phyloP scores from a whole-genome alignment of 2,888 invertebrate species.

The Aricia artaxerxes region DNA sequence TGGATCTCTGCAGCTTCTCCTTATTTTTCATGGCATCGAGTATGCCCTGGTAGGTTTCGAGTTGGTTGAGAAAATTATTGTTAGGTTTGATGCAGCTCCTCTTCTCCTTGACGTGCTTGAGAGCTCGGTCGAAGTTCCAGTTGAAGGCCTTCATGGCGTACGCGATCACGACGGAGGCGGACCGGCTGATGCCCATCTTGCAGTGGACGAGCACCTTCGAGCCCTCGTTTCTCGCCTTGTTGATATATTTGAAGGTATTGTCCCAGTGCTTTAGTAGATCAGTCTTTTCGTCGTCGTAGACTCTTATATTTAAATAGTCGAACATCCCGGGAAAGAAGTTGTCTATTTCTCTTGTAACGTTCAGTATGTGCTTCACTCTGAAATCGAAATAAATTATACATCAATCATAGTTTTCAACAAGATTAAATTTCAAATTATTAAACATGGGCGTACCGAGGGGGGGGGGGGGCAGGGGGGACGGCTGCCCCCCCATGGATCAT shows the following conservation, averaged over 20 bases:
- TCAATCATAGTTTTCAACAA: not conserved
- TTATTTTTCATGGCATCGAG: constrained; percentile 97
- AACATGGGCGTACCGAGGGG: not conserved
- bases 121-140: constrained; percentile 94
- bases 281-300: constrained; percentile 98
- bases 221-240: constrained; percentile 92
- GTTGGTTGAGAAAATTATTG: constrained; percentile 94
- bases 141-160: constrained; percentile 99
- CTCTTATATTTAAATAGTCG: constrained; percentile 96
- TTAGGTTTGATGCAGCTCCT: constrained; percentile 98
- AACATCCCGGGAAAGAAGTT: constrained; percentile 99
- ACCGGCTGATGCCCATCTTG: constrained; percentile 99
- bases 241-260: constrained; percentile 97
- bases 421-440: not conserved
- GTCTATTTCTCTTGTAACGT: constrained; percentile 99
- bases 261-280: constrained; percentile 98
- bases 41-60: constrained; percentile 97
- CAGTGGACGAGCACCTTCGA: constrained; percentile 98
- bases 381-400: constrained; percentile 50
- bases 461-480: no score
- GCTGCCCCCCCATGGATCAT: no score
- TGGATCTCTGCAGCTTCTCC: constrained; percentile 94
- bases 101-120: constrained; percentile 93
- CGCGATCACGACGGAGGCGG: constrained; percentile 98
- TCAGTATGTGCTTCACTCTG: constrained; percentile 97